These are phyloP conservation scores for Drosophila teissieri DNA, from an alignment of 1,140 invertebrate genomes.

Conservation along the genomic window DNA sequence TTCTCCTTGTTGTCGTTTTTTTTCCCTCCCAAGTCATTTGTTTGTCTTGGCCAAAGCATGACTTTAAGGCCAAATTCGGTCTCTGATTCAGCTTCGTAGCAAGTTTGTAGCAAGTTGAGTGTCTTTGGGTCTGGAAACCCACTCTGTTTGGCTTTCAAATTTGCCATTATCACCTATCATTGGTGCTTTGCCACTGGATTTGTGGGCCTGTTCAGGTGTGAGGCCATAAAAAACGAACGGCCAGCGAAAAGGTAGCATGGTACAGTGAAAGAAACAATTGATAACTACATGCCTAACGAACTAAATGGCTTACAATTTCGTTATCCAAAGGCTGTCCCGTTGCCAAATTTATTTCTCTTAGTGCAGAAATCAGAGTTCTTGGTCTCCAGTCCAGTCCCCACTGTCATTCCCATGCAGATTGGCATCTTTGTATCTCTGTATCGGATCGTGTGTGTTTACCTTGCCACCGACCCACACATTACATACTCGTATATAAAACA, in stretches of 20 bases:
- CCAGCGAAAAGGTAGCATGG: conserved; percentile 62
- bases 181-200: conserved; percentile 76
- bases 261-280: conserved; percentile 4
- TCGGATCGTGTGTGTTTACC: conserved; percentile 44
- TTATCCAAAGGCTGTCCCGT: background rate
- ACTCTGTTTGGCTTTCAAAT: conserved; percentile 49
- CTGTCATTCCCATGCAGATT: conserved; percentile 63
- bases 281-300: no score
- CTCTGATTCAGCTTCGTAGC: conserved; percentile 5
- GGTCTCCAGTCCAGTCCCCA: conserved; percentile 3
- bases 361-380: conserved; percentile 22
- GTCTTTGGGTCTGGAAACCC: conserved; percentile 5
- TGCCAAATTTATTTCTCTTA: background rate
- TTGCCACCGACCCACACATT: conserved; percentile 5
- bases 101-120: conserved; percentile 11
- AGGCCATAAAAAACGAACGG: conserved; percentile 49
- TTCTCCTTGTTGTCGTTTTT: background rate
- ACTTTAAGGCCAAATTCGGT: conserved; percentile 28
- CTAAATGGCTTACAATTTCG: background rate
- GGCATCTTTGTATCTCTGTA: conserved; percentile 73
- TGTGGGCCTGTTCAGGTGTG: conserved; percentile 62
- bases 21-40: conserved; percentile 17
- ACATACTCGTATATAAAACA: conserved; percentile 15
- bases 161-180: conserved; percentile 84
- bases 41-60: conserved; percentile 33